Conservation (phyloP, 2,888 invertebrate species). For the Aleiodes leptofemur region DNA sequence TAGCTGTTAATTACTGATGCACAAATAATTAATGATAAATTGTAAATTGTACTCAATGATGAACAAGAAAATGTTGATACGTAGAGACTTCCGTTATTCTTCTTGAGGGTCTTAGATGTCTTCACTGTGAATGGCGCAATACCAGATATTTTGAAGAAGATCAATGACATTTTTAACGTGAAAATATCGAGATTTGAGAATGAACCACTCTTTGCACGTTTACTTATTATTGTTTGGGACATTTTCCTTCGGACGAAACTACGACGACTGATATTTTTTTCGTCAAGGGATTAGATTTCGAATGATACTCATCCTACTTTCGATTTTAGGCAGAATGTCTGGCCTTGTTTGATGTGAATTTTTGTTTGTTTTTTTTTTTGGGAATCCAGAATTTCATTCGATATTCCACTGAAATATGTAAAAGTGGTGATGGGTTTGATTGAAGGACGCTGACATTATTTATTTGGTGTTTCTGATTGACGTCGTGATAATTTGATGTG, state of each 20-base stretch:
- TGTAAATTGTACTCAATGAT: constrained; percentile 1
- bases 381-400: no score
- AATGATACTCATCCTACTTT: no score
- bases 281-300: no score
- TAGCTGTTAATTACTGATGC: neutral
- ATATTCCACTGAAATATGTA: neutral
- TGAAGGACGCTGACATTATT: neutral
- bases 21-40: neutral
- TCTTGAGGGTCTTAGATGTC: neutral
- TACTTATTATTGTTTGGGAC: neutral
- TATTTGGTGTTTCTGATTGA: neutral
- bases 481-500: neutral
- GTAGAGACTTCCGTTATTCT: neutral
- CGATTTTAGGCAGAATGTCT: no score
- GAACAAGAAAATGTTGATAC: neutral
- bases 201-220: no score
- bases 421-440: neutral
- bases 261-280: neutral
- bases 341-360: no score
- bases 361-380: no score
- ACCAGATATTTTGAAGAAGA: constrained; percentile 13
- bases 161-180: neutral
- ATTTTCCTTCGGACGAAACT: neutral
- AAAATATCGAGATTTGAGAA: neutral
- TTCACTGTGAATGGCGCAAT: constrained; percentile 1